Conservation (phyloP, 2,797 vertebrate genomes). For the Peromyscus nudipes region DNA sequence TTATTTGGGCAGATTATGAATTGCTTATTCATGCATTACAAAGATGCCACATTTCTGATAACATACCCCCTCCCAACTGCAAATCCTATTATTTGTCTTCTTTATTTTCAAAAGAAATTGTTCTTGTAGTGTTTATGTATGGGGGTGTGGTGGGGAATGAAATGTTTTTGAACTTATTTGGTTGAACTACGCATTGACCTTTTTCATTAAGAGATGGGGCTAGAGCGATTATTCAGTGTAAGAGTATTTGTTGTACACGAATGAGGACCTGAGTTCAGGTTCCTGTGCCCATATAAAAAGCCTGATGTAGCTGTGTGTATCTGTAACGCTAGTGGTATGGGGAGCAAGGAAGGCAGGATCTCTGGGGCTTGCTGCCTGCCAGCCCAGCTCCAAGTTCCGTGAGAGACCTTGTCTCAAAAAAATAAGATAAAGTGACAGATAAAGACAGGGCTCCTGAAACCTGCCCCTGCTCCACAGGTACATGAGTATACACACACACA, state of each 20-base stretch:
- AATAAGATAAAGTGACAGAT: background rate
- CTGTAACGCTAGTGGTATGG: background rate
- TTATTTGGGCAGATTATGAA: conserved; percentile 82
- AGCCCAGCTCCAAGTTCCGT: background rate
- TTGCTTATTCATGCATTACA: conserved; percentile 87
- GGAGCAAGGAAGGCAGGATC: background rate
- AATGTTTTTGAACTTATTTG: background rate
- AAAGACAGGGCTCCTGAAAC: too few species aligned
- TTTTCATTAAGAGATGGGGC: background rate
- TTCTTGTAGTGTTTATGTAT: conserved; percentile 1
- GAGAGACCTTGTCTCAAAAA: background rate
- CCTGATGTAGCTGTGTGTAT: background rate
- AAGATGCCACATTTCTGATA: conserved; percentile 62
- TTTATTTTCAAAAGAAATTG: conserved; percentile 74
- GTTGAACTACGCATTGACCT: background rate
- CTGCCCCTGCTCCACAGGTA: too few species aligned
- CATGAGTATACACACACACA: background rate
- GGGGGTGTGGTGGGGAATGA: background rate
- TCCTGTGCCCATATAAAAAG: background rate
- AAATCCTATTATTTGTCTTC: conserved; percentile 84
- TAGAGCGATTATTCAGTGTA: background rate
- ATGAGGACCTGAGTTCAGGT: background rate
- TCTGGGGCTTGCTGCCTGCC: background rate
- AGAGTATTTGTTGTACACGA: too few species aligned
- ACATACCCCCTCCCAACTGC: conserved; percentile 59